Conservation (phyloP, 2,797 vertebrate genomes). For the Sandelia bainsii region DNA sequence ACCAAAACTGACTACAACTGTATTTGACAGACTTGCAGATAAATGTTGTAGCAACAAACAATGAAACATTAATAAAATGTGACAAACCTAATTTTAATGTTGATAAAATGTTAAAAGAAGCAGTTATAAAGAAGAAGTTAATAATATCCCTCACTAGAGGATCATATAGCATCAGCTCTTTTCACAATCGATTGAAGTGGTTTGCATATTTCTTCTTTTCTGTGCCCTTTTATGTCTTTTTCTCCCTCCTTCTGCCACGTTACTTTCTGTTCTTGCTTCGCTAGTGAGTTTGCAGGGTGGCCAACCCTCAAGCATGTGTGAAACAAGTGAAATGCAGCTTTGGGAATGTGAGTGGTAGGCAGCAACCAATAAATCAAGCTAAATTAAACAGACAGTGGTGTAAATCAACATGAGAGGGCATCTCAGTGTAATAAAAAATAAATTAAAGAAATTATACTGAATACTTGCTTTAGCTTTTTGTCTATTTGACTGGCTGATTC, state of each 20-base stretch:
- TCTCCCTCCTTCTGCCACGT: neutral
- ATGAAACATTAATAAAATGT: too few species aligned
- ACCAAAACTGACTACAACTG: too few species aligned
- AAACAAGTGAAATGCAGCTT: slow-evolving; percentile 9
- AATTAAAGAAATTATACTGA: too few species aligned
- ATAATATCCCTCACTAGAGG: too few species aligned
- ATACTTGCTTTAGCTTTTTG: neutral
- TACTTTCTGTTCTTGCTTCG: neutral
- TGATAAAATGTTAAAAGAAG: too few species aligned
- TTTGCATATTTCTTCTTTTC: too few species aligned
- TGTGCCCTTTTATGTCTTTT: neutral
- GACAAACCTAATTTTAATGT: too few species aligned
- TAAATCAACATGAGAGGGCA: slow-evolving; percentile 26
- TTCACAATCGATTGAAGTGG: too few species aligned
- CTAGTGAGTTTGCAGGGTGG: neutral
- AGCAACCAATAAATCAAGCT: slow-evolving; percentile 17
- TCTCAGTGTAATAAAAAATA: neutral
- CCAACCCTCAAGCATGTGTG: slow-evolving; percentile 8
- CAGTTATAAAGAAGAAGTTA: too few species aligned
- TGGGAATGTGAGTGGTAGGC: slow-evolving; percentile 1
- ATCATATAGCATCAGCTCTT: too few species aligned
- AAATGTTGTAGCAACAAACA: too few species aligned
- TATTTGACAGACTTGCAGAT: too few species aligned
- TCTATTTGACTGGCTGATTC: slow-evolving; percentile 16
- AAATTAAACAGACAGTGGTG: slow-evolving; percentile 7